These are phyloP conservation scores for Bombyx mandarina DNA, from an alignment of 1,140 invertebrate genomes.

Conservation along the genomic window DNA sequence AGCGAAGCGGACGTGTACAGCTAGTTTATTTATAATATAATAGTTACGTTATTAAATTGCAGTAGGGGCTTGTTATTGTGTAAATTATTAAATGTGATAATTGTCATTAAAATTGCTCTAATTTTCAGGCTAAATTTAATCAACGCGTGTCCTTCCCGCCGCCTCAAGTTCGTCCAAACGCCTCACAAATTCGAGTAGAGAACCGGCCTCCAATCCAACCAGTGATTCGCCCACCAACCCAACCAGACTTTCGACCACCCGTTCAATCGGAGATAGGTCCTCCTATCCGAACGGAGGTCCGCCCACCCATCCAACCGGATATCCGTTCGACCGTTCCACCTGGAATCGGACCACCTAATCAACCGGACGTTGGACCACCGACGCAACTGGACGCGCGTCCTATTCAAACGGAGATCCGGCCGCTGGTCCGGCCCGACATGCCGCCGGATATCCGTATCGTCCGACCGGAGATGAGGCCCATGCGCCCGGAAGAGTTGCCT, in stretches of 20 bases:
- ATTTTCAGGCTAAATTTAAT: constrained; percentile 38
- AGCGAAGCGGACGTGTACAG: too few species aligned
- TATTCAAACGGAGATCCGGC: constrained; percentile 17
- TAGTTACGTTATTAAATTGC: neutral
- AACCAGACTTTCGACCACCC: constrained; percentile 7
- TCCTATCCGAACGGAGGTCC: constrained; percentile 15
- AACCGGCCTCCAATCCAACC: constrained; percentile 16
- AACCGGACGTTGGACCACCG: constrained; percentile 3
- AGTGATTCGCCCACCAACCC: constrained; percentile 12
- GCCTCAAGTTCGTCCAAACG: constrained; percentile 9
- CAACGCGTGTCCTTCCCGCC: constrained; percentile 38
- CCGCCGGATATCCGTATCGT: constrained; percentile 4
- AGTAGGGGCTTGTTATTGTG: neutral
- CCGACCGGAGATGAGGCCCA: constrained; percentile 7
- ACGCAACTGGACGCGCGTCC: constrained; percentile 17
- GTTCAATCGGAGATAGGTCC: constrained; percentile 5
- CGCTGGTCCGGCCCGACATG: constrained; percentile 20
- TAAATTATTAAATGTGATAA: neutral
- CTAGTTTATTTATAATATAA: neutral
- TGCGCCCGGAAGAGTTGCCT: constrained; percentile 2
- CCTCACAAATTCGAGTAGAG: constrained; percentile 12
- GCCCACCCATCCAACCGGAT: constrained; percentile 19
- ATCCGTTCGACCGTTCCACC: constrained; percentile 10
- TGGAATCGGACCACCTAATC: neutral
- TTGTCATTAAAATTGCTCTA: neutral